Conservation (phyloP, 64 coral and sea anemone genomes). For the Catalaphyllia jardinei region DNA sequence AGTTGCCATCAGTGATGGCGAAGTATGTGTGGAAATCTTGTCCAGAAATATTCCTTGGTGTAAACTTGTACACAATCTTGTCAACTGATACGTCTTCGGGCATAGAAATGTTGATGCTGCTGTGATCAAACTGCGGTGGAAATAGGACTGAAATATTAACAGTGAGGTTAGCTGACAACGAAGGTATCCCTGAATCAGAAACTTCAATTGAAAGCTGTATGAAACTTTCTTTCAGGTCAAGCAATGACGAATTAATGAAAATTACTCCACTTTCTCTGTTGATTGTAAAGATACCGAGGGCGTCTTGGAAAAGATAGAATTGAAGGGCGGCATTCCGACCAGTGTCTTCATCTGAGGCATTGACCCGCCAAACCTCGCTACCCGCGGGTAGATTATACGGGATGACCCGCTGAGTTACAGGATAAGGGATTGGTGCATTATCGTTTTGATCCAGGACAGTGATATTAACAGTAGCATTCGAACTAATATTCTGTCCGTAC, state of each 20-base stretch:
- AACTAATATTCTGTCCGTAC: slow-evolving; percentile 57
- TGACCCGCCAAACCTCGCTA: slow-evolving; percentile 23
- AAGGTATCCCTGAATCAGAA: neutral
- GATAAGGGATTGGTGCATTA: slow-evolving; percentile 35
- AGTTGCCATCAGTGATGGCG: slow-evolving; percentile 17
- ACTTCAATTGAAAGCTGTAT: slow-evolving; percentile 19
- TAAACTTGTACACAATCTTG: slow-evolving; percentile 23
- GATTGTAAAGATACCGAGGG: slow-evolving; percentile 17
- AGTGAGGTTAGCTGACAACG: slow-evolving; percentile 30
- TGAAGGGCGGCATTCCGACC: slow-evolving; percentile 23
- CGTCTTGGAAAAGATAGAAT: slow-evolving; percentile 9
- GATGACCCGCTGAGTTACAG: neutral
- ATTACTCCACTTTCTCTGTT: slow-evolving; percentile 34
- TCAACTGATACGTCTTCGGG: slow-evolving; percentile 32
- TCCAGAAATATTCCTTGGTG: slow-evolving; percentile 12
- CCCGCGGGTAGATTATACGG: slow-evolving; percentile 49
- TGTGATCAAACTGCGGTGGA: slow-evolving; percentile 32
- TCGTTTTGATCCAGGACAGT: slow-evolving; percentile 62
- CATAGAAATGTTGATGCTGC: neutral
- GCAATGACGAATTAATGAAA: slow-evolving; percentile 46
- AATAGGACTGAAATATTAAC: slow-evolving; percentile 58
- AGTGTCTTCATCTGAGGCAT: slow-evolving; percentile 36
- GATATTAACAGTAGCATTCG: slow-evolving; percentile 58
- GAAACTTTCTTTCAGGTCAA: slow-evolving; percentile 17
- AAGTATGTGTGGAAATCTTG: slow-evolving; percentile 41